Base-by-base conservation (phyloP, 2,113 vertebrate genomes). In the Solea solea region DNA sequence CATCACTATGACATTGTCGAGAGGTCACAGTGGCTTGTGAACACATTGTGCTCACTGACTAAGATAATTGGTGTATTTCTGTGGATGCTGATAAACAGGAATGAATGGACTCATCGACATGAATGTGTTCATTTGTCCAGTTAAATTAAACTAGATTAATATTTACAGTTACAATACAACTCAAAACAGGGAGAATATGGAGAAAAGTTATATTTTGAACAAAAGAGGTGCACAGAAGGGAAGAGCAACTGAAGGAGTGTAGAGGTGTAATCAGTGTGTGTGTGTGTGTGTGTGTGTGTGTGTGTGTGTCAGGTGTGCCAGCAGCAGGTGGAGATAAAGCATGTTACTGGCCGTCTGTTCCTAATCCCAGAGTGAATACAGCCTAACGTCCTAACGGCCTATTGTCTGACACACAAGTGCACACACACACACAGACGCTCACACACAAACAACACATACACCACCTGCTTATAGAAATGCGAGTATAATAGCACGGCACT, bases 311-410 rank as follows among this genome's bases (percentile, higher is more conserved):
- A 74, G 71, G 66, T 66, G 71, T 74, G 63, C 60, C 34, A 65
- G 64, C 55, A 75, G 78, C 84, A 87, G 83, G 74, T 88, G 82
- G 72, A 78, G 71, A 67, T 80, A 72, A 72, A 81, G 61, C 69
- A 77, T 55, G 73, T 80, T 82, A 64, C 51, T 25, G 63, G 61
- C 69, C 70, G 74, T 68, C 71, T 73, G 75, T 68, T 71, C 60
- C 67, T 69, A 72, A 82, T 82, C 74, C 44, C n/a, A 40, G 40
- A 59, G 9, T 74, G 75, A 76, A 76, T 51, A 57, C 63, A 57
- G 57, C 57, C 68, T 9, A 61, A 72, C 49, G 34, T 74, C 52
- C 66, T 65, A 3, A 34, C 27, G 13, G 28, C 13, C 69, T 65
- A 75, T 85, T 76, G 54, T 79, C 55, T 84, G 57, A 62, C 80